phyloP scores from a whole-genome alignment of 2,113 vertebrate genomes.

The Quiscalus mexicanus region DNA sequence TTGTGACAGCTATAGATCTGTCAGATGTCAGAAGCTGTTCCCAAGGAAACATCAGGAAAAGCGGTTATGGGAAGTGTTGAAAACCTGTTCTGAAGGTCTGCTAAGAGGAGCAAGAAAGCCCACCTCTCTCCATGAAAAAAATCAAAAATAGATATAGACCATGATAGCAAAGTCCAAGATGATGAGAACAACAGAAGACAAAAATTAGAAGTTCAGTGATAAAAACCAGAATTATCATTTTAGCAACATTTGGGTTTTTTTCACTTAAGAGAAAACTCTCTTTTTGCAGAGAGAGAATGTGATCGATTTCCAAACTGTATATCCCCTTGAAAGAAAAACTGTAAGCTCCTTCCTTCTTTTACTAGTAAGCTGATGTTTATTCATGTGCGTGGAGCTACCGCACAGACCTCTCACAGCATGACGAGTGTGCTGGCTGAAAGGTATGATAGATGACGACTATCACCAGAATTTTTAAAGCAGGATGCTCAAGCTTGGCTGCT shows the following conservation, averaged over 20 bases:
- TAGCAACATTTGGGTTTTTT: background rate
- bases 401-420: conserved; percentile 58
- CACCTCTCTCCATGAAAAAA: background rate
- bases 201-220: background rate
- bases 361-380: conserved; percentile 42
- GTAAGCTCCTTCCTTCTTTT: background rate
- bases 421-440: conserved; percentile 31
- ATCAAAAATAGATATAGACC: background rate
- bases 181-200: background rate
- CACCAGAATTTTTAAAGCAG: conserved; percentile 51
- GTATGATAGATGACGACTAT: conserved; percentile 49
- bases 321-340: conserved; percentile 19
- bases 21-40: background rate
- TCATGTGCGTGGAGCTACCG: conserved; percentile 33
- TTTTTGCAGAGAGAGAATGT: background rate
- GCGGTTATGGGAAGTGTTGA: conserved; percentile 22
- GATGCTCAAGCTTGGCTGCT: conserved; percentile 53
- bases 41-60: conserved; percentile 47
- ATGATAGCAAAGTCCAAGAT: background rate
- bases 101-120: background rate
- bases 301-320: conserved; percentile 32
- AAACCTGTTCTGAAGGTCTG: conserved; percentile 7
- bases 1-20: conserved; percentile 56
- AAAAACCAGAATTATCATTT: background rate
- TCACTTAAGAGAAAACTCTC: background rate